Base-by-base conservation (phyloP, 2,888 invertebrate species). In the Chesias legatella region DNA sequence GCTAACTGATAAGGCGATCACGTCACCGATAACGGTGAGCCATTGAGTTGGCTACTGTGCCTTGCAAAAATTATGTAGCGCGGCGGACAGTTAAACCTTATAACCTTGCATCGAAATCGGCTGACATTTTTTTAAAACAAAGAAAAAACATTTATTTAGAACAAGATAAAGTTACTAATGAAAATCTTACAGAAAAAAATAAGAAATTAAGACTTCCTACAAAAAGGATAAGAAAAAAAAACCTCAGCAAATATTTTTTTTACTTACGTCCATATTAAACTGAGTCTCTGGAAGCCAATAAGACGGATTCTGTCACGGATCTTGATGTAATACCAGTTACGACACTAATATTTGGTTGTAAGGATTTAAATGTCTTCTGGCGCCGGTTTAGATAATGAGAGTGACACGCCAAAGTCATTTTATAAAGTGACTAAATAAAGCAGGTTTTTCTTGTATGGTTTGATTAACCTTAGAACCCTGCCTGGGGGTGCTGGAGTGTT, bases 301-400 rank as follows among this genome's bases (percentile, higher is more conserved):
- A 62, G 46, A 57, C 65, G 60, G 64, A 64, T 62, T 55, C 58
- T 39, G 47, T 59, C 55, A 56, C 61, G 60, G 67, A 60, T 60
- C 62, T 63, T 49, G 39, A 53, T 56, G 54, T 57, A 56, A 59
- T 48, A 43, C 51, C 49, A 53, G 56, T 54, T 55, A 52, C 46
- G 48, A 50, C 33, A 50, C 36, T 13, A 32, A 28, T 33, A 22
- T 23, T 6, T 10, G 26, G 30, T 48, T 44, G 46, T 32, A 40
- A 38, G 44, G 38, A 26, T 43, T 33, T 48, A 27, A 40, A 24
- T 30, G 39, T 38, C 31, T 37, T 43, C 43, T 33, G 43, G 40
- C 34, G 45, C 48, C 43, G 33, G 40, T 38, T 55, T 43, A 44
- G 43, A 43, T 48, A 45, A 48, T 40, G 25, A 40, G 35, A 10